Evolutionary conservation across 2,888 invertebrate genomes (phyloP), one percentile per base, ranked within the genome.

Genomic region (Itoplectis maculator): DNA sequence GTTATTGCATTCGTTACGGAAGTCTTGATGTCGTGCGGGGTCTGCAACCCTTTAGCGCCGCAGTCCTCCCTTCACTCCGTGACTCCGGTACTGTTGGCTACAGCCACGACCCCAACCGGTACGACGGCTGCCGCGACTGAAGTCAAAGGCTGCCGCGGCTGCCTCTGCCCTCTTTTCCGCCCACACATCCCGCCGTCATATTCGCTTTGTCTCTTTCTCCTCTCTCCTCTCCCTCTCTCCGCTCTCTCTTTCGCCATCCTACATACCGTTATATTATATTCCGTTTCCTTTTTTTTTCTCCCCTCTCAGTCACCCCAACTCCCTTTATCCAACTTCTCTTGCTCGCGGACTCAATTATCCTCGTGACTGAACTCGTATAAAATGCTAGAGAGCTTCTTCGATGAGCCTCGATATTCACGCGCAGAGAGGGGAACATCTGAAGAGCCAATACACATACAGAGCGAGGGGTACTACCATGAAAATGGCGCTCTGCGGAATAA

Each of bases 1-100:
- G 90, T 90, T 90, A 90, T 91, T 91, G 90, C 90, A 89, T 89
- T 82, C 88, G 89, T 90, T 90, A 89, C 87, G 85, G 85, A 88
- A 88, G 87, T 61, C 84, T 86, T 87, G 84, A 75, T 74, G 73
- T 42, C 49, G 68, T 73, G 74, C 77, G 61, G 69, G 80, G 68
- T 69, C 29, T 59, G 20, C 63, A 74, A 47, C 78, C 75, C 68
- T 78, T 81, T 65, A 79, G 69, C 29, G 5, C 29, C 5, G 29
- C 72, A 29, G 49, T 63, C 70, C n/a, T 73, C 61, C 40, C 66
- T 65, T 51, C 61, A 37, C 68, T 37, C n/a, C 70, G 47, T 54
- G 45, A 61, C 65, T 59, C 47, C n/a, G n/a, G 54, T 40, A 35
- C n/a, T 37, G 23, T 51, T 49, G 18, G 61, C 49, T 29, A 13